Evolutionary conservation across 2,113 vertebrate species (phyloP).

Genomic region (Actenoides hombroni): DNA sequence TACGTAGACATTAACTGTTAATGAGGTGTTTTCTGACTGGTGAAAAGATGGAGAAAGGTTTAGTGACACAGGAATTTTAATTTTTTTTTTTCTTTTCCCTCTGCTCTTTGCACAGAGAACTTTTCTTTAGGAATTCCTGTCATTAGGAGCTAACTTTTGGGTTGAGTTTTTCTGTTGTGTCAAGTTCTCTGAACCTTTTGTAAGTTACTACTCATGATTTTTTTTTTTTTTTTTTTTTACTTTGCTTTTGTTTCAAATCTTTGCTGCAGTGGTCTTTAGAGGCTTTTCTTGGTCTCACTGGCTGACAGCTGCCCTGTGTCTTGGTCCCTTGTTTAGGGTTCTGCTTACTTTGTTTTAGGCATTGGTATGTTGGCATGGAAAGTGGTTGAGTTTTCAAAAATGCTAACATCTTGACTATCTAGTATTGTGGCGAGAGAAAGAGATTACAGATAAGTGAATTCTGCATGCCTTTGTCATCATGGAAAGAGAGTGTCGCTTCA

Average conservation of each 20-base stretch:
- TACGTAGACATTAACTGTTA: conserved; percentile 44
- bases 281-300: not conserved
- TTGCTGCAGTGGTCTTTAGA: not conserved
- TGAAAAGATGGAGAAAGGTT: conserved; percentile 47
- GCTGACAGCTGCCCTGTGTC: not conserved
- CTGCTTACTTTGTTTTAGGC: not conserved
- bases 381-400: not conserved
- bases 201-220: not conserved
- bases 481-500: not conserved
- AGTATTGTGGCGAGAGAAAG: not conserved
- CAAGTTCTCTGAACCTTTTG: not conserved
- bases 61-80: conserved; percentile 13
- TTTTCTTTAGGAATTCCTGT: not conserved
- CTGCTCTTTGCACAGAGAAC: conserved; percentile 11
- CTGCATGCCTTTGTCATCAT: not conserved
- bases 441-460: not conserved
- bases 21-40: conserved; percentile 55
- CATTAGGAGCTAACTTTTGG: not conserved
- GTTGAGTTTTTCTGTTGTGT: not conserved
- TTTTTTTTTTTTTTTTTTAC: not conserved
- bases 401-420: not conserved
- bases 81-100: not conserved
- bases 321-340: not conserved
- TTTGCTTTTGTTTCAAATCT: conserved; percentile 6
- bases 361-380: not conserved